Percentiles rank a stretch among this genome's conserved stretches.
Evolutionary conservation across 1,140 invertebrate genomes (phyloP).

Genomic region (Dendroctonus ponderosae): DNA sequence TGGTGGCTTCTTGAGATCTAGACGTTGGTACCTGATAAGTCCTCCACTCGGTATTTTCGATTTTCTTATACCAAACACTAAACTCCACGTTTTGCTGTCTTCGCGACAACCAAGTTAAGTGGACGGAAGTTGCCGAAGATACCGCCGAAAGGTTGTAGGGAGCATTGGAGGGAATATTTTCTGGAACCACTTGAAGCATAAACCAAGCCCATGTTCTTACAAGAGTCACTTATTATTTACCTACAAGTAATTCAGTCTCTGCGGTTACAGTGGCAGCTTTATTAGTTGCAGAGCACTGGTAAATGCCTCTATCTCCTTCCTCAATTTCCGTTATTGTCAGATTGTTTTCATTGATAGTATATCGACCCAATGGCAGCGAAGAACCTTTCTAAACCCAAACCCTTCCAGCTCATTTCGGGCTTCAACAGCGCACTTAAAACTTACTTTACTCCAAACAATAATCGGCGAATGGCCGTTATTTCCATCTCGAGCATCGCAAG

Average conservation of each 20-base stretch:
- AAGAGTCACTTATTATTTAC: conserved; percentile 10
- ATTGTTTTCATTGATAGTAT: conserved; percentile 75
- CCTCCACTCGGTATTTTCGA: conserved; percentile 73
- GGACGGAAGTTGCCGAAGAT: conserved; percentile 73
- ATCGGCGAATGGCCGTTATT: conserved; percentile 72
- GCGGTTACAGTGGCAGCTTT: conserved; percentile 87
- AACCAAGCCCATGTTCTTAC: too few species aligned
- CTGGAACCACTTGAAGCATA: conserved; percentile 57
- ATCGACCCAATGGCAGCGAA: conserved; percentile 67
- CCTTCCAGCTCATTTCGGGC: not conserved
- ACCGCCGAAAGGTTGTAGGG: conserved; percentile 86
- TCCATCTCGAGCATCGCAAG: conserved; percentile 76
- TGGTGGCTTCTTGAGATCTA: conserved; percentile 73
- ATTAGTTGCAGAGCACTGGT: conserved; percentile 89
- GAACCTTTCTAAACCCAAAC: conserved; percentile 65
- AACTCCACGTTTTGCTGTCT: conserved; percentile 81
- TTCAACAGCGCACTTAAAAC: not conserved
- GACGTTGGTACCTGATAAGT: conserved; percentile 67
- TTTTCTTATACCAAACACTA: conserved; percentile 78
- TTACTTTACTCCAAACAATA: conserved; percentile 85
- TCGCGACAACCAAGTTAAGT: conserved; percentile 83
- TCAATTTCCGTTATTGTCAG: conserved; percentile 79
- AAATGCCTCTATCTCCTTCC: conserved; percentile 85
- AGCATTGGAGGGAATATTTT: conserved; percentile 83
- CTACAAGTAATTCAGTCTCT: conserved; percentile 70